These are phyloP conservation scores for Orchesella flavescens DNA, from an alignment of 2,888 invertebrate species.

Conservation along the genomic window DNA sequence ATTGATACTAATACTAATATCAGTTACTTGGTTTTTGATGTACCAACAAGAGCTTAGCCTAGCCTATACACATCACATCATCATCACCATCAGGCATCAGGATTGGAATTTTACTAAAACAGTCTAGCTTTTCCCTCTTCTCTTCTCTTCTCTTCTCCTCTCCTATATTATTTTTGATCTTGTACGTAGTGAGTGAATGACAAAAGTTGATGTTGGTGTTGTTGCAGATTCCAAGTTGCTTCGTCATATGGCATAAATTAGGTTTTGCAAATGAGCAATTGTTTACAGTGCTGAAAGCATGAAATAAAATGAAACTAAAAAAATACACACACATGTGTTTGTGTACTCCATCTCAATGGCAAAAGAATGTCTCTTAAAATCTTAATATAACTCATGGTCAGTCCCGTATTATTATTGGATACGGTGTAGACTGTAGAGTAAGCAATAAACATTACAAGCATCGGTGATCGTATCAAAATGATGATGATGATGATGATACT, in stretches of 20 bases:
- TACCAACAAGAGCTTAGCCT: not conserved
- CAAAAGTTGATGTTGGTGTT: not conserved
- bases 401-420: slow-evolving; percentile 39
- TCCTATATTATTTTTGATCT: not conserved
- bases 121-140: not conserved
- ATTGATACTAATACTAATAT: slow-evolving; percentile 7
- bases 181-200: not conserved
- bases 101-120: too few relatives aligned
- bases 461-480: not conserved
- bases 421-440: not conserved
- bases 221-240: too few relatives aligned
- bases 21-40: not conserved
- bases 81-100: too few relatives aligned
- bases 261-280: slow-evolving; percentile 43
- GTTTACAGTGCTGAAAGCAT: slow-evolving; percentile 33
- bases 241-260: slow-evolving; percentile 36
- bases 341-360: too few relatives aligned
- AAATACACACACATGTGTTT: not conserved
- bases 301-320: not conserved
- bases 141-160: not conserved
- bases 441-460: not conserved
- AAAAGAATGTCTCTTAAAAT: too few relatives aligned
- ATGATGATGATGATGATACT: not conserved
- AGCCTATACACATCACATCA: too few relatives aligned
- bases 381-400: slow-evolving; percentile 4